Conservation (phyloP, 2,888 invertebrate genomes). For the Cataglyphis albicans region DNA sequence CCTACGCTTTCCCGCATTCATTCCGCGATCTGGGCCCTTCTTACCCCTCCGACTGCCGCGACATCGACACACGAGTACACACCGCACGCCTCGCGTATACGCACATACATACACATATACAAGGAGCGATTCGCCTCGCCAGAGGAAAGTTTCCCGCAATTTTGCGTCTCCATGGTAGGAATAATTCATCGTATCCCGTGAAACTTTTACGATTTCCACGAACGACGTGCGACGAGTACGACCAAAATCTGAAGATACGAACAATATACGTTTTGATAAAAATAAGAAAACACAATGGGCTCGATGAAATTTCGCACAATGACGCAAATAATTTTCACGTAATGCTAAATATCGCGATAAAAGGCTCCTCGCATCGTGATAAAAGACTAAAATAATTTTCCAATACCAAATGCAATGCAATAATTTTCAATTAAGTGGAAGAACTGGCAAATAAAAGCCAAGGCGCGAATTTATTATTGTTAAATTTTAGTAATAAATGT, state of each 20-base stretch:
- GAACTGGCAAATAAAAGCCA: too few relatives aligned
- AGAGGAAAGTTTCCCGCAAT: slow-evolving; percentile 76
- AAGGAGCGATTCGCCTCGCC: slow-evolving; percentile 59
- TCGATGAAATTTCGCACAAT: slow-evolving; percentile 7
- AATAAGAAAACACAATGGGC: neutral
- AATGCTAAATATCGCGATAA: neutral
- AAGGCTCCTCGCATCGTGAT: neutral
- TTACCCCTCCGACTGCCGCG: slow-evolving; percentile 61
- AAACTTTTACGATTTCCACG: slow-evolving; percentile 77
- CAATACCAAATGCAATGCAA: neutral
- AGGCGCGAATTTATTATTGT: too few relatives aligned
- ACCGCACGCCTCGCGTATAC: slow-evolving; percentile 27
- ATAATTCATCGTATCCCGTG: slow-evolving; percentile 77
- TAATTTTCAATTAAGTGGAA: neutral
- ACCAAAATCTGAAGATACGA: slow-evolving; percentile 73
- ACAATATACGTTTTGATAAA: slow-evolving; percentile 41
- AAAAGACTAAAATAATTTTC: neutral
- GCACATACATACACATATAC: slow-evolving; percentile 28
- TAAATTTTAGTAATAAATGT: too few relatives aligned
- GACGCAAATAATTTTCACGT: slow-evolving; percentile 15
- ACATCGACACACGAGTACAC: slow-evolving; percentile 42
- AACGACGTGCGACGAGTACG: slow-evolving; percentile 74
- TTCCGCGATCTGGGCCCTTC: slow-evolving; percentile 69
- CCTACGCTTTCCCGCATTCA: slow-evolving; percentile 73
- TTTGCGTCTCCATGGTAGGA: slow-evolving; percentile 74